These are phyloP conservation scores for Xenopus tropicalis DNA, from an alignment of 2,113 vertebrate genomes.

Conservation along the genomic window UCB_Xtro_10.0 CM004444.2:40057501-40058000, in stretches of 20 bases:
- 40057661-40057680: constrained; percentile 32
- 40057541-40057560: too few species aligned
- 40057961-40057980: constrained; percentile 27
- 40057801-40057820: constrained; percentile 38
- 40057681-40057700: constrained; percentile 34
- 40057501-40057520: too few species aligned
- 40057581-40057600: neutral
- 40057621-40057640: constrained; percentile 22
- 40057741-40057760: constrained; percentile 32
- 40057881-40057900: constrained; percentile 46
- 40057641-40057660: constrained; percentile 24
- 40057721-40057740: constrained; percentile 36
- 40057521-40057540: too few species aligned
- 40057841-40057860: constrained; percentile 45
- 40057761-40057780: constrained; percentile 24
- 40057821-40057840: constrained; percentile 44
- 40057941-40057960: constrained; percentile 41
- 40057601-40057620: neutral
- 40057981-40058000: constrained; percentile 26
- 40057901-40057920: constrained; percentile 45
- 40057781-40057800: constrained; percentile 46
- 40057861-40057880: constrained; percentile 46
- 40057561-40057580: neutral
- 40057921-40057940: constrained; percentile 39
- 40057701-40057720: constrained; percentile 39